Evolutionary conservation across 30 jellyfish, hydroid and myxozoan genomes (phyloP).

Genomic region (Aurelia sp.): DNA sequence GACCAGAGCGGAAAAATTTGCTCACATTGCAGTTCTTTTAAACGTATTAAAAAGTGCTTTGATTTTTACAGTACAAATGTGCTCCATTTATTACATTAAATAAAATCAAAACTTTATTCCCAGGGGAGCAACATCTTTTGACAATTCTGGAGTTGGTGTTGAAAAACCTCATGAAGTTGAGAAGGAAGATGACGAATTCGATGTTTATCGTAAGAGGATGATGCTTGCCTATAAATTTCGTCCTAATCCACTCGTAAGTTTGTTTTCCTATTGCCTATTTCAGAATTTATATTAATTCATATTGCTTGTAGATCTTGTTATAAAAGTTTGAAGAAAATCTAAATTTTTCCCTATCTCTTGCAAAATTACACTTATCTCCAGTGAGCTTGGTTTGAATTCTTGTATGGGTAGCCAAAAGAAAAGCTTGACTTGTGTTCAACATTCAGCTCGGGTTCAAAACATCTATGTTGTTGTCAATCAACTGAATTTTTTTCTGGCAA

Average conservation of each 20-base stretch:
- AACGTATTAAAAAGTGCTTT: not conserved
- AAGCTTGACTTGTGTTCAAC: too few relatives aligned
- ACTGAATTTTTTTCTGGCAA: too few relatives aligned
- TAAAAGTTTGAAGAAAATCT: not conserved
- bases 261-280: not conserved
- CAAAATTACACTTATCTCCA: not conserved
- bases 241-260: constrained; percentile 94
- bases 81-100: not conserved
- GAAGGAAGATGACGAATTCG: constrained; percentile 89
- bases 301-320: too few relatives aligned
- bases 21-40: too few relatives aligned
- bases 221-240: constrained; percentile 96
- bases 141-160: constrained; percentile 95
- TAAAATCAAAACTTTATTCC: not conserved
- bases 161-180: constrained; percentile 81
- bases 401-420: too few relatives aligned
- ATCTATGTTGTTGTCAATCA: too few relatives aligned
- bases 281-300: not conserved
- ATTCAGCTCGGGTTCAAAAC: too few relatives aligned
- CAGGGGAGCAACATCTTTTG: constrained; percentile 87
- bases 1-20: too few relatives aligned
- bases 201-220: constrained; percentile 92
- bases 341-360: not conserved
- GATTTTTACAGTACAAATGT: not conserved
- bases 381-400: not conserved